phyloP scores from a whole-genome alignment of 1,140 invertebrate genomes.

The Scaptomyza graminum region DNA sequence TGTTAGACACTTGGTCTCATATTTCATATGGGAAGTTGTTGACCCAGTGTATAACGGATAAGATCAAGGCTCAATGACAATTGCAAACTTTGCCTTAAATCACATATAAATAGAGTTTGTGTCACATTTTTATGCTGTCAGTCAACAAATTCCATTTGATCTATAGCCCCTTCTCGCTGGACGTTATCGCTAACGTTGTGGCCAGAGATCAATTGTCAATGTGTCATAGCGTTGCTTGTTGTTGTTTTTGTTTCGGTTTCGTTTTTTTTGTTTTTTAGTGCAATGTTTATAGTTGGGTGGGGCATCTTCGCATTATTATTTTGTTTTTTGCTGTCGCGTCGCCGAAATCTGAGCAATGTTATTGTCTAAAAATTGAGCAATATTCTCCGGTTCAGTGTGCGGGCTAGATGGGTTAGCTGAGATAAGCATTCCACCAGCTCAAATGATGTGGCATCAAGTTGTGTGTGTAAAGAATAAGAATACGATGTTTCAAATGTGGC shows the following conservation, averaged over 20 bases:
- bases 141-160: conserved; percentile 56
- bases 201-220: conserved; percentile 72
- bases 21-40: conserved; percentile 56
- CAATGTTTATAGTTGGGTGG: conserved; percentile 56
- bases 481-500: conserved; percentile 41
- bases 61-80: conserved; percentile 50
- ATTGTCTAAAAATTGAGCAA: conserved; percentile 74
- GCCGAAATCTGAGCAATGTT: conserved; percentile 68
- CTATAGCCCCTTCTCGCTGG: conserved; percentile 40
- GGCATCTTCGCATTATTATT: conserved; percentile 59
- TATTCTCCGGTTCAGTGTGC: conserved; percentile 54
- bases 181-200: conserved; percentile 52
- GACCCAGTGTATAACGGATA: conserved; percentile 52
- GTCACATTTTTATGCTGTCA: background rate
- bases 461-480: conserved; percentile 18
- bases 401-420: conserved; percentile 65
- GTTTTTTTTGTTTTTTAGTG: conserved; percentile 20
- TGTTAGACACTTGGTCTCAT: conserved; percentile 25
- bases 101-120: too few species aligned
- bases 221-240: conserved; percentile 57
- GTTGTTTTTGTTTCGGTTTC: conserved; percentile 8
- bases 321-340: conserved; percentile 24
- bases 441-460: conserved; percentile 49
- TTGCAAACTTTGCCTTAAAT: conserved; percentile 17
- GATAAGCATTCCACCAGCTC: conserved; percentile 51